These are phyloP conservation scores for Chaetogeoica ovagalla DNA, from an alignment of 2,888 invertebrate species.

Conservation along the genomic window DNA sequence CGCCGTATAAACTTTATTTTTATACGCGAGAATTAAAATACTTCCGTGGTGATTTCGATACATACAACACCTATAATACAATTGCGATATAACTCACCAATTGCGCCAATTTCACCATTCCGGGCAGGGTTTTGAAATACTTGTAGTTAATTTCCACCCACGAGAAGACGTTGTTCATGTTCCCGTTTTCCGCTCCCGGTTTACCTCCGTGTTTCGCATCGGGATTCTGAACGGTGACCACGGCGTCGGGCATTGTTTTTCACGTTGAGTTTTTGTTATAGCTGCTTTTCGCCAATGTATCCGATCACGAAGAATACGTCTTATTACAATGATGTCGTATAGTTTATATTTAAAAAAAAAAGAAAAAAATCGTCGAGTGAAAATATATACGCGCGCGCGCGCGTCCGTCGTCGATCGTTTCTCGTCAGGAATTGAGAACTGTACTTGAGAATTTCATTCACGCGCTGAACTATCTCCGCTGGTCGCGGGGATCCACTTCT, in stretches of 20 bases:
- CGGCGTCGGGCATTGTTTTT: slow-evolving; percentile 24
- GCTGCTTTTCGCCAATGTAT: background rate
- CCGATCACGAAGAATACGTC: background rate
- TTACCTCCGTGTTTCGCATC: slow-evolving; percentile 41
- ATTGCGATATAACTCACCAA: no score
- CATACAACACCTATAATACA: no score
- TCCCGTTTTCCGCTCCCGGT: slow-evolving; percentile 49
- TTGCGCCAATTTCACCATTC: slow-evolving; percentile 78
- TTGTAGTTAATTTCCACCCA: slow-evolving; percentile 77
- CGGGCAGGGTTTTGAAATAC: slow-evolving; percentile 81
- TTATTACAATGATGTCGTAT: no score
- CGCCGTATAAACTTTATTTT: no score
- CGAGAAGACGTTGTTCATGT: slow-evolving; percentile 65
- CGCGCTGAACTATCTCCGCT: slow-evolving; percentile 1
- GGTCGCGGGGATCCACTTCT: background rate
- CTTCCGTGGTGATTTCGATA: no score
- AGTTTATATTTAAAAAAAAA: background rate
- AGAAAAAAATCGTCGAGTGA: no score
- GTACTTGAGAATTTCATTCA: slow-evolving; percentile 8
- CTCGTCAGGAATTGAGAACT: slow-evolving; percentile 39
- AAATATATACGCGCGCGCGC: background rate
- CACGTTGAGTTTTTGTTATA: background rate
- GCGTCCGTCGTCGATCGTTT: background rate
- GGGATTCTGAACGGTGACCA: slow-evolving; percentile 39
- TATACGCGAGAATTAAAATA: no score